phyloP scores from a whole-genome alignment of 2,888 invertebrate species.

The Drosophila anceps region DNA sequence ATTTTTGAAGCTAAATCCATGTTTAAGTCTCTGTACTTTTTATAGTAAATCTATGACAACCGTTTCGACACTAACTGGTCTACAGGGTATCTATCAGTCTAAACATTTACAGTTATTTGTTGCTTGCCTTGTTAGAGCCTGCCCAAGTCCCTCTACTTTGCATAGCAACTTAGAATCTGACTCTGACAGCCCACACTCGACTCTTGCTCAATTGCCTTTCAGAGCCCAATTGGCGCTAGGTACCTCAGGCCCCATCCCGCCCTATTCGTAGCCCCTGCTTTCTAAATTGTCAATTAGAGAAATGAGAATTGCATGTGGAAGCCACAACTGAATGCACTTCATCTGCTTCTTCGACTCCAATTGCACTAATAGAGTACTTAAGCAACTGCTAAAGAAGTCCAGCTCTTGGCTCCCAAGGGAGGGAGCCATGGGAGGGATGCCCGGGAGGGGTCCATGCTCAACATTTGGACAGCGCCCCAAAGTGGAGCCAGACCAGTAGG shows the following conservation, averaged over 20 bases:
- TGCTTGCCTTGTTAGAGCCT: background rate
- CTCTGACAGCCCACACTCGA: background rate
- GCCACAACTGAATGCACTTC: slow-evolving; percentile 31
- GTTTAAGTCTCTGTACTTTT: no score
- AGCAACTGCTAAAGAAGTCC: slow-evolving; percentile 32
- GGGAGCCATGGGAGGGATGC: background rate
- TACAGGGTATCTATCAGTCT: background rate
- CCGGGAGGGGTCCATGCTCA: slow-evolving; percentile 20
- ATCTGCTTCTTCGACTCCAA: slow-evolving; percentile 43
- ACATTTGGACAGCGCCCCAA: slow-evolving; percentile 48
- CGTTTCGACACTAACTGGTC: background rate
- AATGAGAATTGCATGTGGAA: slow-evolving; percentile 6
- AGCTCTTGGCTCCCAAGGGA: slow-evolving; percentile 10
- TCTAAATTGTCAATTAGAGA: slow-evolving; percentile 43
- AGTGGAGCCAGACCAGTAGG: slow-evolving; percentile 5
- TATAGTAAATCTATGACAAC: background rate
- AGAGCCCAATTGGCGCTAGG: slow-evolving; percentile 16
- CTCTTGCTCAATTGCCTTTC: background rate
- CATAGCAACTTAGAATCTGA: background rate
- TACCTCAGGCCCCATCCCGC: background rate
- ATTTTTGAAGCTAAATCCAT: background rate
- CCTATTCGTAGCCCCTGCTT: background rate
- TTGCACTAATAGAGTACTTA: slow-evolving; percentile 78
- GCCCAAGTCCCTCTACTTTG: background rate
- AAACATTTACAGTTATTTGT: background rate